Conservation (phyloP, 2,888 invertebrate genomes). For the Megamerina dolium region DNA sequence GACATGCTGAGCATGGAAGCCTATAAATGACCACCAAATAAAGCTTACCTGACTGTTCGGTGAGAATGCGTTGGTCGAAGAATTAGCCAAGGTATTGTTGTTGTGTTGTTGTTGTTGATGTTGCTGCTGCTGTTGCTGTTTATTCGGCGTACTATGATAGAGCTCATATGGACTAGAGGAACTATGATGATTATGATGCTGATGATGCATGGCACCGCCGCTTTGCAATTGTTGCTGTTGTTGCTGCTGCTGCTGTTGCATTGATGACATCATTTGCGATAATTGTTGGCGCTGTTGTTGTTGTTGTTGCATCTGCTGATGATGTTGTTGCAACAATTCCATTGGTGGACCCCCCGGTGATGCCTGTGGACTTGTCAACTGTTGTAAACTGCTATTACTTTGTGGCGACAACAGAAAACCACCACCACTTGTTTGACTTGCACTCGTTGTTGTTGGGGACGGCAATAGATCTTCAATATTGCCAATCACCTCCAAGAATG, state of each 20-base stretch:
- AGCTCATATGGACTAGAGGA: slow-evolving; percentile 47
- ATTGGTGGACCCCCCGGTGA: slow-evolving; percentile 38
- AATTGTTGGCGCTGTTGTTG: slow-evolving; percentile 26
- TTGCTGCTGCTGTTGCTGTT: slow-evolving; percentile 30
- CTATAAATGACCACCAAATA: too few species aligned
- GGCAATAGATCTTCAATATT: slow-evolving; percentile 73
- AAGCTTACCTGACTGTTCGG: slow-evolving; percentile 58
- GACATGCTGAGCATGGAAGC: too few species aligned
- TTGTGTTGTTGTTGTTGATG: slow-evolving; percentile 28
- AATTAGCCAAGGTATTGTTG: too few species aligned
- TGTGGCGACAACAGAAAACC: slow-evolving; percentile 37
- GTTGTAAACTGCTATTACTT: slow-evolving; percentile 26
- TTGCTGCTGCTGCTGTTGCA: slow-evolving; percentile 22
- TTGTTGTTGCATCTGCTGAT: slow-evolving; percentile 31
- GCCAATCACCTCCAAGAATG: slow-evolving; percentile 65
- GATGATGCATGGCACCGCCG: slow-evolving; percentile 16
- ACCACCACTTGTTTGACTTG: too few species aligned
- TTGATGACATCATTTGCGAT: slow-evolving; percentile 22
- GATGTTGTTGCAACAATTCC: slow-evolving; percentile 40
- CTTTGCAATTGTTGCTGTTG: slow-evolving; percentile 13
- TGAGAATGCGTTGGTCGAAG: slow-evolving; percentile 54
- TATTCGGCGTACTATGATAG: slow-evolving; percentile 48
- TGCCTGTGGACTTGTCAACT: slow-evolving; percentile 33
- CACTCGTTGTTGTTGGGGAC: slow-evolving; percentile 18
- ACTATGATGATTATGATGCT: slow-evolving; percentile 30